Evolutionary conservation across 2,797 vertebrate species (phyloP).

Genomic region (Alauda arvensis): DNA sequence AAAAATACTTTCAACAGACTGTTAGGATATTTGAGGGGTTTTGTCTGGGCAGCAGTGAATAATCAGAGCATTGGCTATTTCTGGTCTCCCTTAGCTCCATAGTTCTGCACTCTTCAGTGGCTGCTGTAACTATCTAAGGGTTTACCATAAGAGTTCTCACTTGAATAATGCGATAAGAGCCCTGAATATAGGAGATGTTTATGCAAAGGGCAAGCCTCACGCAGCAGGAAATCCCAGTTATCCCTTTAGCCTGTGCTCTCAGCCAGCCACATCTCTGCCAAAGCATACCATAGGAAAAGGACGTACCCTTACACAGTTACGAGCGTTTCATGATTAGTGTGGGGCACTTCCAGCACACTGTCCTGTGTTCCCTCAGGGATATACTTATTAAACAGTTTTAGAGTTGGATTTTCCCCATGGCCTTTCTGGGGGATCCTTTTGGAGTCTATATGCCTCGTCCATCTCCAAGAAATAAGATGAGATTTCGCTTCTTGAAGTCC

Average conservation of each 20-base stretch:
- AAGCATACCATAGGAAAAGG: conserved; percentile 50
- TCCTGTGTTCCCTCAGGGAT: conserved; percentile 6
- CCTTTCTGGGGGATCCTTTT: conserved; percentile 70
- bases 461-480: conserved; percentile 74
- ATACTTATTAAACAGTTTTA: conserved; percentile 17
- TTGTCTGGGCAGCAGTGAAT: background rate
- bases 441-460: conserved; percentile 52
- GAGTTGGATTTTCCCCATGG: conserved; percentile 61
- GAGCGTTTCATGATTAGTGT: conserved; percentile 50
- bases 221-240: conserved; percentile 73
- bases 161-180: conserved; percentile 68
- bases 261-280: conserved; percentile 51
- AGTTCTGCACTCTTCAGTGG: conserved; percentile 33
- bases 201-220: conserved; percentile 70
- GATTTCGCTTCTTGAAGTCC: conserved; percentile 79
- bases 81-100: background rate
- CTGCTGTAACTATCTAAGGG: conserved; percentile 59
- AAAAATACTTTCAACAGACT: background rate
- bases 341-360: background rate
- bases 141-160: conserved; percentile 58
- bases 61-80: background rate
- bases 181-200: conserved; percentile 67
- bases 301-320: conserved; percentile 60
- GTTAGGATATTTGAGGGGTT: background rate
- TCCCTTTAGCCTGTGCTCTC: conserved; percentile 57